These are phyloP conservation scores for Sesia bembeciformis DNA, from an alignment of 2,888 invertebrate species.

Conservation along the genomic window DNA sequence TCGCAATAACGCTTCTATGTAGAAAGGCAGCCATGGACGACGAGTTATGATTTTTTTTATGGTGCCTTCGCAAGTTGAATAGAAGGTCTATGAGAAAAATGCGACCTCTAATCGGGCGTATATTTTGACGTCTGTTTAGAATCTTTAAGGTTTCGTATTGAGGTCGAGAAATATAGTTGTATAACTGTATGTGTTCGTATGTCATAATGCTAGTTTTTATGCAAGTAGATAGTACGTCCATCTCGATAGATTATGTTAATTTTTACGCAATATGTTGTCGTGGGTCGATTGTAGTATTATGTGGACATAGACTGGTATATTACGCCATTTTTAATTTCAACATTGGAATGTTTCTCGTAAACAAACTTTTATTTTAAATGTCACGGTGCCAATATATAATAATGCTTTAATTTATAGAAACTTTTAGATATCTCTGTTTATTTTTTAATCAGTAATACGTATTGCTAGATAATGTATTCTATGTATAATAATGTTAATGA, in stretches of 20 bases:
- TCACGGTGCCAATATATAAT: constrained; percentile 10
- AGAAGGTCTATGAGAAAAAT: constrained; percentile 52
- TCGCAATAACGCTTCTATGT: constrained; percentile 12
- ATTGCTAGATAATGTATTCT: background rate
- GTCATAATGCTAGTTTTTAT: background rate
- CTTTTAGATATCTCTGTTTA: background rate
- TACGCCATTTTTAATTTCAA: constrained; percentile 4
- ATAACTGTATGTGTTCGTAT: constrained; percentile 4
- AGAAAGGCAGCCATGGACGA: constrained; percentile 17
- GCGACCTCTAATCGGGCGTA: constrained; percentile 37
- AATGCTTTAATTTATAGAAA: background rate
- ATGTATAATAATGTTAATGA: background rate
- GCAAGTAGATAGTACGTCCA: background rate
- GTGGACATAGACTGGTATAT: constrained; percentile 7
- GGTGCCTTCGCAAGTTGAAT: constrained; percentile 7
- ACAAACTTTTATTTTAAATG: constrained; percentile 5
- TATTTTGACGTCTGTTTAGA: constrained; percentile 18
- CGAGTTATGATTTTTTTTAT: constrained; percentile 11
- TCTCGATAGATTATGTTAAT: constrained; percentile 14
- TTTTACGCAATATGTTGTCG: constrained; percentile 17
- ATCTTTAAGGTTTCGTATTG: constrained; percentile 14
- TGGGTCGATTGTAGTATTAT: constrained; percentile 4
- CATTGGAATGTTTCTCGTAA: background rate
- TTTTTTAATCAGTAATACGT: background rate
- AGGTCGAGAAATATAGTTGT: constrained; percentile 8